Evolutionary conservation across 2,888 invertebrate species (phyloP).

Genomic region (Opisthograptis luteolata): DNA sequence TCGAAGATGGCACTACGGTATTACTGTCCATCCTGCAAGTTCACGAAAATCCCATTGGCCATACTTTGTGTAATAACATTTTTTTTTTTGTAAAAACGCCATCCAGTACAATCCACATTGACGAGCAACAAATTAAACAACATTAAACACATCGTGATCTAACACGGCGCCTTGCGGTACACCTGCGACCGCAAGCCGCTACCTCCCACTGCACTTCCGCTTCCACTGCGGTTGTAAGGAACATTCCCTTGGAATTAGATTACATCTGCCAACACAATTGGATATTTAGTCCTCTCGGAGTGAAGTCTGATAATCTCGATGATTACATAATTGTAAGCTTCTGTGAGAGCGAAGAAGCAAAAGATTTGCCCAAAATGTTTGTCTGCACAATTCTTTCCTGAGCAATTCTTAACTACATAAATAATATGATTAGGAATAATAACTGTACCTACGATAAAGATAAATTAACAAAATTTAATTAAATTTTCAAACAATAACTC

Average conservation of each 20-base stretch:
- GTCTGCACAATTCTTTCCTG: too few relatives aligned
- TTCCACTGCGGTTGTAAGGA: conserved; percentile 63
- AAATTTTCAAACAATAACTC: background rate
- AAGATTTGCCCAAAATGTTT: background rate
- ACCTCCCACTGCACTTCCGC: conserved; percentile 56
- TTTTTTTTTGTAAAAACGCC: background rate
- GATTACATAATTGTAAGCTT: conserved; percentile 13
- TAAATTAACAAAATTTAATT: too few relatives aligned
- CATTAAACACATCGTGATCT: conserved; percentile 51
- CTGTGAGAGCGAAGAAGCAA: background rate
- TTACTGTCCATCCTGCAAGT: too few relatives aligned
- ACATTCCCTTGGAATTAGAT: conserved; percentile 66
- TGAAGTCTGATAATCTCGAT: conserved; percentile 13
- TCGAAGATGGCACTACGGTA: too few relatives aligned
- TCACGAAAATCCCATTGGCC: too few relatives aligned
- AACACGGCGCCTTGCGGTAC: conserved; percentile 55
- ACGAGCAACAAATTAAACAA: conserved; percentile 36
- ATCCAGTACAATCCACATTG: conserved; percentile 6
- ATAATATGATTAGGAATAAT: too few relatives aligned
- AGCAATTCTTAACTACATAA: too few relatives aligned
- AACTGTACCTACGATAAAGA: too few relatives aligned
- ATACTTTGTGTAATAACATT: too few relatives aligned
- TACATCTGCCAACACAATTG: conserved; percentile 46
- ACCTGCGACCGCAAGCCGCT: conserved; percentile 51
- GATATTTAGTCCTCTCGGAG: conserved; percentile 15